phyloP scores from a whole-genome alignment of 2,113 vertebrate species.

The Elgaria multicarinata region DNA sequence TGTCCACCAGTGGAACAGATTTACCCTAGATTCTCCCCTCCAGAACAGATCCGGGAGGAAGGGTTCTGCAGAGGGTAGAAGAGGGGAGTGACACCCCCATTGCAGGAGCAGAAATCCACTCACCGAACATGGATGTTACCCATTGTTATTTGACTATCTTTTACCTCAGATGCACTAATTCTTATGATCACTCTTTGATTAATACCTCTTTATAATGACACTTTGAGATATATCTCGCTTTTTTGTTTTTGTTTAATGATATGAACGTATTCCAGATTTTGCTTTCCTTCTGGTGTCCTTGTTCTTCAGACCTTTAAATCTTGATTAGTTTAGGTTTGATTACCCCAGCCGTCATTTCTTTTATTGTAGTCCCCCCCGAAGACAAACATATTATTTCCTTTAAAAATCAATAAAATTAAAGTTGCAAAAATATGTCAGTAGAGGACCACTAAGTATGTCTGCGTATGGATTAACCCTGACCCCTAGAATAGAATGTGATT shows the following conservation, averaged over 20 bases:
- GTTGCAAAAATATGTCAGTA: constrained; percentile 2
- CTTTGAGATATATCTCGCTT: no score
- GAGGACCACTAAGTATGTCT: neutral
- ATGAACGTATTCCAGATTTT: neutral
- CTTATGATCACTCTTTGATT: neutral
- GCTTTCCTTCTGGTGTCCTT: neutral
- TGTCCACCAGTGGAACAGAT: no score
- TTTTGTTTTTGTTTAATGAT: neutral
- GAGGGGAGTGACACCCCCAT: no score
- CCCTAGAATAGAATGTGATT: neutral
- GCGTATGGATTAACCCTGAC: constrained; percentile 5
- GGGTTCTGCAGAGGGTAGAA: neutral
- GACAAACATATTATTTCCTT: neutral
- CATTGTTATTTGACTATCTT: neutral
- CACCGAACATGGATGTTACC: neutral
- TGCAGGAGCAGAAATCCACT: neutral
- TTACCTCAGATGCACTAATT: neutral
- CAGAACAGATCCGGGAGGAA: no score
- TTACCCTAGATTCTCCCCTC: no score
- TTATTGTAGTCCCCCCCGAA: neutral
- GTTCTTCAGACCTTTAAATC: neutral
- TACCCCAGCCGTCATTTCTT: neutral
- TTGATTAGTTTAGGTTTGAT: neutral
- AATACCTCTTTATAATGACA: neutral
- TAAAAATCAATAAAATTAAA: constrained; percentile 1